Evolutionary conservation across 2,888 invertebrate genomes (phyloP), one percentile per base, ranked within the genome.

Genomic region (Smittia aterrima): DNA sequence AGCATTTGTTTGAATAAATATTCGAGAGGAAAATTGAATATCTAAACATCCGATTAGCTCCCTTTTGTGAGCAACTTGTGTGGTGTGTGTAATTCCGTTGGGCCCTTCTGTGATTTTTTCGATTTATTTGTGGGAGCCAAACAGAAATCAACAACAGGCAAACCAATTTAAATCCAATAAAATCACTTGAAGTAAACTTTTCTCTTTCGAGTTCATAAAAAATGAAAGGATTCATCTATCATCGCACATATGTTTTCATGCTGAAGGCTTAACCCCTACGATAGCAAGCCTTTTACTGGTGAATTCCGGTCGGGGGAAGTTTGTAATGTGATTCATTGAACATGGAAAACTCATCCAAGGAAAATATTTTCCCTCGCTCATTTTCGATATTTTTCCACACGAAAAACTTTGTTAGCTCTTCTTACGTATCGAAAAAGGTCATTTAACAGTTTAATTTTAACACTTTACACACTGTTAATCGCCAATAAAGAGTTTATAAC

Each of bases 1-100:
- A 70, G n/a, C n/a, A 53, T 64, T 68, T 70, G 70, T 70, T 32
- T 54, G 70, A 70, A 70, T 70, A 70, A 70, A 70, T 70, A 54
- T 54, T 18, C 53, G 25, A 54, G 11, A 47, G 54, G 27, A 53
- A 74, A 74, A 74, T 74, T 74, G 74, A 74, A 74, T 66, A 74
- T 41, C 74, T 74, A 74, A 74, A 74, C 74, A 74, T 74, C 74
- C 74, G 74, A 74, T 74, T 74, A 74, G 66, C 74, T 25, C 74
- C 74, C 66, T 66, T 40, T 66, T 32, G 16, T 32, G 32, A 25
- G 16, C 18, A 53, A 72, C 24, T 62, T 18, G 54, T 38, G 58
- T 71, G 27, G 25, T 24, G 40, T 16, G n/a, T 47, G 47, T 11
- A 47, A n/a, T n/a, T n/a, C n/a, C n/a, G 32, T 32, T 32, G 32